Evolutionary conservation across 2,888 invertebrate species (phyloP).

Genomic region (Elysia crispata): DNA sequence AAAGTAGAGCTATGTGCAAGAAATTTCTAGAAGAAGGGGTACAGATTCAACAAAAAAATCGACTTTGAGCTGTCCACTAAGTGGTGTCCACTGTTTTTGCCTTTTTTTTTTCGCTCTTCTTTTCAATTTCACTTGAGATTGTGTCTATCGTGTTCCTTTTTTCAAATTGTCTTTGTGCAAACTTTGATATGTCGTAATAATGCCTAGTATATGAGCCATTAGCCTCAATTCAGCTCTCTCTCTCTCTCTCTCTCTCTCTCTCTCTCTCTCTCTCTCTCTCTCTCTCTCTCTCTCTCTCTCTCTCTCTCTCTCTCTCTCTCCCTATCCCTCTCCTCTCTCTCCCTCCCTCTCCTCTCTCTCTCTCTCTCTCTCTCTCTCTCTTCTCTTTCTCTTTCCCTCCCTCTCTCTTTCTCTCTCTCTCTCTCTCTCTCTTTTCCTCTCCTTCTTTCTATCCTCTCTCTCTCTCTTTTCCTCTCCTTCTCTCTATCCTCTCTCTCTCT

Average conservation of each 20-base stretch:
- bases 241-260: background rate
- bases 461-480: slow-evolving; percentile 27
- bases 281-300: background rate
- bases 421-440: slow-evolving; percentile 3
- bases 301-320: slow-evolving; percentile 1
- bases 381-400: background rate
- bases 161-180: too few relatives aligned
- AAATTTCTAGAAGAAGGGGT: too few relatives aligned
- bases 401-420: background rate
- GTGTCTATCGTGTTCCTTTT: too few relatives aligned
- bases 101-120: too few relatives aligned
- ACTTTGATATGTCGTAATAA: too few relatives aligned
- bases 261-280: background rate
- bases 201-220: too few relatives aligned
- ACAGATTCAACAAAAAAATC: too few relatives aligned
- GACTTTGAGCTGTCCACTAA: too few relatives aligned
- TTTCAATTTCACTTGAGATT: too few relatives aligned
- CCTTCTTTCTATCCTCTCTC: slow-evolving; percentile 10
- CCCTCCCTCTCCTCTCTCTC: slow-evolving; percentile 2
- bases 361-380: slow-evolving; percentile 5
- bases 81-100: too few relatives aligned
- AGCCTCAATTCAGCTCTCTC: slow-evolving; percentile 3
- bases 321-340: background rate
- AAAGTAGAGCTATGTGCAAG: too few relatives aligned
- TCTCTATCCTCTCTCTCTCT: too few relatives aligned